These are phyloP conservation scores for Listronotus oregonensis DNA, from an alignment of 1,140 invertebrate species.

Conservation along the genomic window DNA sequence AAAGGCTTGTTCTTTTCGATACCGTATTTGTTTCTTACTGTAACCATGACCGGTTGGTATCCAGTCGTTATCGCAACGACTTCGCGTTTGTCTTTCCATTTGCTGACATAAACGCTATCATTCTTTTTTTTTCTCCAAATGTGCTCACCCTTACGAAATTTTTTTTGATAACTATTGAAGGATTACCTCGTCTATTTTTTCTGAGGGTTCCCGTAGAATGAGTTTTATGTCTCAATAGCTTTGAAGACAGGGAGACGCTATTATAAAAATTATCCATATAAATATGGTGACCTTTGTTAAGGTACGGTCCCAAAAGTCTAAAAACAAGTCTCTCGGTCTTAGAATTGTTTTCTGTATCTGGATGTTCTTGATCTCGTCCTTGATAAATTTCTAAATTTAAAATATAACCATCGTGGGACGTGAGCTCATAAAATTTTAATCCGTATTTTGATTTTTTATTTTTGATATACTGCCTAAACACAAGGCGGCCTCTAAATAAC, in stretches of 20 bases:
- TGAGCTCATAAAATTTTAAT: slow-evolving; percentile 18
- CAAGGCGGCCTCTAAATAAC: too few species aligned
- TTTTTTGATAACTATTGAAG: slow-evolving; percentile 5
- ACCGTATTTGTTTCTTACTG: slow-evolving; percentile 18
- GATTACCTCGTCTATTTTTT: too few species aligned
- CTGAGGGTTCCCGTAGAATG: too few species aligned
- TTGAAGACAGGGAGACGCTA: too few species aligned
- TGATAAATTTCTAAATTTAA: slow-evolving; percentile 25
- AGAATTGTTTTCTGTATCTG: background rate
- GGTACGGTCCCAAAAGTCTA: too few species aligned
- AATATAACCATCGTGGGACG: slow-evolving; percentile 14
- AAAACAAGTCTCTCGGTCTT: background rate
- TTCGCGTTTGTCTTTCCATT: slow-evolving; percentile 21
- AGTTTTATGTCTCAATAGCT: too few species aligned
- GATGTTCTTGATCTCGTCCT: background rate
- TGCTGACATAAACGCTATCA: slow-evolving; percentile 7
- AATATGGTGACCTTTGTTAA: background rate
- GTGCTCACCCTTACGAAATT: slow-evolving; percentile 17
- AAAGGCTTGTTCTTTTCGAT: slow-evolving; percentile 17
- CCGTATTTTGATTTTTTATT: slow-evolving; percentile 20
- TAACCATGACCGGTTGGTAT: slow-evolving; percentile 19
- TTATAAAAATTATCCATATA: background rate
- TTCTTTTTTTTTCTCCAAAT: slow-evolving; percentile 12
- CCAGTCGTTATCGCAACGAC: slow-evolving; percentile 18
- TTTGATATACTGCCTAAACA: slow-evolving; percentile 20